Base-by-base conservation (phyloP, 2,888 invertebrate genomes). In the Heliconius ethilla region DNA sequence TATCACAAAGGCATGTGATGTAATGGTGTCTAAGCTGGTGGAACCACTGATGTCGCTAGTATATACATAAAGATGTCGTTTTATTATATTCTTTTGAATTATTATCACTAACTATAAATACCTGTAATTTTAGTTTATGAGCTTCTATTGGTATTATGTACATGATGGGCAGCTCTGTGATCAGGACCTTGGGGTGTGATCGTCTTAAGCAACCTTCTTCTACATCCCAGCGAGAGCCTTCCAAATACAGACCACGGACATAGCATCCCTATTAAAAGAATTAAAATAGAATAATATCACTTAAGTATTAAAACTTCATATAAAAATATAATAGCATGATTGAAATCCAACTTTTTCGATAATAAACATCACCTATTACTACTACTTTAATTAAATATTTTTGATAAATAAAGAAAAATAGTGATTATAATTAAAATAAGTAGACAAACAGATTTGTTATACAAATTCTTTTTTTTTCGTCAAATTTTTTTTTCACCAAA, bases 151-250 rank as follows among this genome's bases (percentile, higher is more conserved):
- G 98, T 84, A 97, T 97, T 77, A 99, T 96, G 84, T 96, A 96
- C 87, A 99, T 95, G 76, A 99, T 97, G 55, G 98, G 98, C 80
- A 99, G 92, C 86, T 97, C 96, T 83, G 98, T 98, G 80, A 98
- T 96, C 75, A 98, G 94, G 79, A 98, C 95, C 92, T 98, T 98
- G 10, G 98, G 98, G 83, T 95, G 94, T 45, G 98, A 98, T 83
- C 95, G 95, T 79, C 94, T 95, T 82, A 99, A 93, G 86, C 97
- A 97, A 77, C 96, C 95, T 9, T 95, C 95, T 78, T 96, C 94
- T 29, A 95, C 82, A 88, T 98, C 97, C 98, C 98, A 99, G 69
- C 97, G 96, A 0, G 97, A 97, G 0, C 98, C 98, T 92, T 99
- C 98, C 84, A 99, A 90, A 90, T 97, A 98, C 67, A 99, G 90